phyloP scores from a whole-genome alignment of 2,888 invertebrate genomes.

The Hedychridium roseum region DNA sequence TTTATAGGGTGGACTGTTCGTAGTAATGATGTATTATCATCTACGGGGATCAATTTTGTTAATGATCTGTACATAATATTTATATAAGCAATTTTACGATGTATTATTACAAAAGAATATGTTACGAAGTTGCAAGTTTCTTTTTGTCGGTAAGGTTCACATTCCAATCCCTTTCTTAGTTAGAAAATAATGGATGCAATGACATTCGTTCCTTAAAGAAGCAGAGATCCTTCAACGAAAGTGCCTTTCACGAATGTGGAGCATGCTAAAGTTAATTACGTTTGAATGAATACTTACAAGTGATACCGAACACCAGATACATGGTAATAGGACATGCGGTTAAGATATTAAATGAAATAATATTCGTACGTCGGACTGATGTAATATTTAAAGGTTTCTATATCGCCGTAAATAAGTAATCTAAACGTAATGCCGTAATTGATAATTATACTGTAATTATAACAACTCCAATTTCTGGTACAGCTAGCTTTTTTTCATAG shows the following conservation, averaged over 20 bases:
- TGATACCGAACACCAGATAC: no score
- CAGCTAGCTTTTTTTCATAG: constrained; percentile 16
- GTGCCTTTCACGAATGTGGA: background rate
- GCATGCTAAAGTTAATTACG: background rate
- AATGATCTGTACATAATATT: constrained; percentile 3
- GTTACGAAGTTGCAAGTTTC: background rate
- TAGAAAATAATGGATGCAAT: background rate
- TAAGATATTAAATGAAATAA: no score
- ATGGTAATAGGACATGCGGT: no score
- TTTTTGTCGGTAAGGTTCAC: no score
- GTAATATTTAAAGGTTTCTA: no score
- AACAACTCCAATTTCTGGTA: no score
- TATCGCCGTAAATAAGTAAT: no score
- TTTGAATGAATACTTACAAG: background rate
- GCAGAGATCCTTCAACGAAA: background rate
- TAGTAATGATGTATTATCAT: background rate
- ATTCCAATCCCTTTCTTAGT: no score
- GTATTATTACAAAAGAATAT: background rate
- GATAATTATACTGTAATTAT: no score
- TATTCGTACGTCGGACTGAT: no score
- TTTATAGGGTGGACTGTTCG: constrained; percentile 5
- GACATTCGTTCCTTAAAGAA: background rate
- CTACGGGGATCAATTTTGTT: background rate
- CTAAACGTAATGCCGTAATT: no score
- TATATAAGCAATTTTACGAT: background rate